Percentiles rank a stretch among this genome's conserved stretches.
These are phyloP conservation scores for Hemiprocne comata DNA, from an alignment of 2,113 vertebrate species.

Conservation along the genomic window DNA sequence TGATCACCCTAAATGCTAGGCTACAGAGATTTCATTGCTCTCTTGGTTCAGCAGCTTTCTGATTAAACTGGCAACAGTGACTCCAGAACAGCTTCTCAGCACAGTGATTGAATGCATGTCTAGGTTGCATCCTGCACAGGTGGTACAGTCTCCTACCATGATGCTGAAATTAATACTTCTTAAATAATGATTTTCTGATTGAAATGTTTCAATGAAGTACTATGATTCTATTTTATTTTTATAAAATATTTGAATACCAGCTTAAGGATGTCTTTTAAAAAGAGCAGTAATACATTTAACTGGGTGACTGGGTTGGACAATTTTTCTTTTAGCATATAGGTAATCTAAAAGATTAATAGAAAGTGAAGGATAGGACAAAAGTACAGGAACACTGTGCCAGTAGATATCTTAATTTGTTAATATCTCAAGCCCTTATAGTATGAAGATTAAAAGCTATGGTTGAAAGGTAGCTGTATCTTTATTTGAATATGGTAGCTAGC, in stretches of 20 bases:
- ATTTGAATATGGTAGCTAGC: neutral
- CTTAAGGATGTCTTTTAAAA: neutral
- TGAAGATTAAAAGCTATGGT: neutral
- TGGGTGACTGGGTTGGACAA: neutral
- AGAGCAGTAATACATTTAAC: neutral
- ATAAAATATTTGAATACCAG: neutral
- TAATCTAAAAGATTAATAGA: neutral
- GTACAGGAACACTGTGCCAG: neutral
- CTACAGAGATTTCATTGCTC: neutral
- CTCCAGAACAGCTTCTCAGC: neutral
- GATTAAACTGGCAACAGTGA: neutral
- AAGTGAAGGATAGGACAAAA: neutral
- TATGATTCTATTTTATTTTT: neutral
- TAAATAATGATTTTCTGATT: neutral
- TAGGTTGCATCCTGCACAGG: neutral
- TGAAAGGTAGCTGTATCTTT: neutral
- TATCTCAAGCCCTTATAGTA: neutral
- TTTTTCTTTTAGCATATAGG: neutral
- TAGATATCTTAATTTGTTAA: neutral
- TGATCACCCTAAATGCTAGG: neutral
- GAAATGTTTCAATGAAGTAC: neutral
- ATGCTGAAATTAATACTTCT: neutral
- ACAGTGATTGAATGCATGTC: rapidly evolving
- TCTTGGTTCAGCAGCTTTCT: neutral
- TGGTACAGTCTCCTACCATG: neutral